Base-by-base conservation (phyloP, 2,797 vertebrate genomes). In the Meda fulgida region DNA sequence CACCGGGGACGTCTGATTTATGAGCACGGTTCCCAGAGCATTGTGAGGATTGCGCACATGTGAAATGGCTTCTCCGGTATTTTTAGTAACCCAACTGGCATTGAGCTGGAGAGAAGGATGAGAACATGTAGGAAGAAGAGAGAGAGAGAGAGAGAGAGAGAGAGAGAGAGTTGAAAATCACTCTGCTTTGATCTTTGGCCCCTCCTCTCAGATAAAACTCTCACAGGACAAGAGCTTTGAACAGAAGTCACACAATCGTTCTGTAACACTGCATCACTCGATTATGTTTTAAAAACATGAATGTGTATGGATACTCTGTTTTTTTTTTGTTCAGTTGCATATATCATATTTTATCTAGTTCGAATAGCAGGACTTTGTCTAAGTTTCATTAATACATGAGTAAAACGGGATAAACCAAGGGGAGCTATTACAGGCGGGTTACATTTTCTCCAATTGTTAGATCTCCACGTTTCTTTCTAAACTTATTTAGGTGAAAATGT, bases 41-140 rank as follows among this genome's bases (percentile, higher is more conserved):
- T 70, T 77, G 72, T 85, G 84, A 51, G 19, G 43, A 90, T 89
- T 85, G 79, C 85, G 87, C 87, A 84, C 78, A 40, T 84, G 75
- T 84, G 87, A 86, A 82, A 90, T 81, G 87, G 84, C 85, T 86
- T 48, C 73, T 84, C 81, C 70, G 89, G 86, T 90, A 91, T 92
- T 91, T 89, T 91, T 91, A 92, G 92, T 80, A 91, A 89, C 80
- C 36, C 87, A 80, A 66, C 29, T 69, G 29, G 40, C 36, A 70
- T 78, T 88, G 79, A 76, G 29, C 31, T 69, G 72, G 71, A 84
- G 63, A 73, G 80, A 66, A 9, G 81, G 78, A 75, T 55, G 43
- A 80, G 76, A 72, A 67, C 31, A 69, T 23, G 34, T 19, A 81
- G 26, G 36, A 38, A 72, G n/a, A n/a, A 84, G 71, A 76, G 38